A percentile compares a stretch with the other conserved stretches of the same genome.
Conservation (phyloP, 2,888 invertebrate genomes). For the Mythimna lalbum region DNA sequence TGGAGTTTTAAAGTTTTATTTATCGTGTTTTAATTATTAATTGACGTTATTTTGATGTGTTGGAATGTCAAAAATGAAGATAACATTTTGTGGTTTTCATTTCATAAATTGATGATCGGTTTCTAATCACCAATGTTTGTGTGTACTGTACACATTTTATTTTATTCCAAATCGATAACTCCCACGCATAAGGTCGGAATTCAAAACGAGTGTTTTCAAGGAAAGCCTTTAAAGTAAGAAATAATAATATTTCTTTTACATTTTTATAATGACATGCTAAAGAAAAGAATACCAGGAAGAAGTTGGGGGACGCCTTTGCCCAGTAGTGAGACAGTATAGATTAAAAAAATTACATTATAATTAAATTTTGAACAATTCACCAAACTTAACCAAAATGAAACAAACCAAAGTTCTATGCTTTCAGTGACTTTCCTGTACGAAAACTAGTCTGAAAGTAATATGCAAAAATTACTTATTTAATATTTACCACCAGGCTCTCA, state of each 20-base stretch:
- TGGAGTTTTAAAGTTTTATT: constrained; percentile 9
- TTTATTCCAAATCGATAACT: too few species aligned
- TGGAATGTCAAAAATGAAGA: neutral
- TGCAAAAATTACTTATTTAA: constrained; percentile 19
- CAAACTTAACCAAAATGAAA: neutral
- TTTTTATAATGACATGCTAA: too few species aligned
- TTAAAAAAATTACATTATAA: too few species aligned
- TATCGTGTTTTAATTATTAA: neutral
- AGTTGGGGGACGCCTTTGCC: too few species aligned
- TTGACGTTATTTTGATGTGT: neutral
- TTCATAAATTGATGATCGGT: neutral
- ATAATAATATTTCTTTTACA: too few species aligned
- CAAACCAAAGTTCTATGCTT: neutral
- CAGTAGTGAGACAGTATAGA: too few species aligned
- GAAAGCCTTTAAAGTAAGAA: too few species aligned
- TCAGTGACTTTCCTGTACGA: neutral
- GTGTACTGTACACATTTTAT: neutral
- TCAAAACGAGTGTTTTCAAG: too few species aligned
- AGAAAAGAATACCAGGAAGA: too few species aligned
- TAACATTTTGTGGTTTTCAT: constrained; percentile 1
- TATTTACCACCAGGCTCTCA: constrained; percentile 12
- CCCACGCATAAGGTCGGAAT: too few species aligned
- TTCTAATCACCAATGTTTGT: neutral
- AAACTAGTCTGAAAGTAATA: constrained; percentile 11
- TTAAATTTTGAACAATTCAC: too few species aligned